These are phyloP conservation scores for Drosophila lutescens DNA, from an alignment of 2,888 invertebrate species.

Conservation along the genomic window DNA sequence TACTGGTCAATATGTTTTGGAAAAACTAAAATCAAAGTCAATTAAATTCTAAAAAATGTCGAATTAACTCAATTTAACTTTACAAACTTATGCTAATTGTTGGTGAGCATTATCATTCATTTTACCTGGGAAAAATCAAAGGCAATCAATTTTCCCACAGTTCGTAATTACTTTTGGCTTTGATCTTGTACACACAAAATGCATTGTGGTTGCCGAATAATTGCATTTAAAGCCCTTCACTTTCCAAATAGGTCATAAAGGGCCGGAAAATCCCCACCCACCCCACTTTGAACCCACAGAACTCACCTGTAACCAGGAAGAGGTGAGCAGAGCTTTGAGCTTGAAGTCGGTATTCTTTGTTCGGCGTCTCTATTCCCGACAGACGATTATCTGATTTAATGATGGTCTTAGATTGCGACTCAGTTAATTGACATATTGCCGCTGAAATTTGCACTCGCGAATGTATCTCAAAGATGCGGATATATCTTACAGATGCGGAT, in stretches of 20 bases:
- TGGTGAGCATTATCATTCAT: background rate
- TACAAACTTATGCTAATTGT: no score
- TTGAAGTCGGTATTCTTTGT: background rate
- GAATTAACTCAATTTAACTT: no score
- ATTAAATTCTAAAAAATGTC: no score
- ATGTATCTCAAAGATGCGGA: constrained; percentile 14
- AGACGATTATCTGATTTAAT: background rate
- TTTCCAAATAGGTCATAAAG: constrained; percentile 46
- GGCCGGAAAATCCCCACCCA: background rate
- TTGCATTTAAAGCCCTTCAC: constrained; percentile 37
- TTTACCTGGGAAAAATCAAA: background rate
- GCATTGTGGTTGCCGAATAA: constrained; percentile 33
- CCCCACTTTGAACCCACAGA: background rate
- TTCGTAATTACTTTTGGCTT: constrained; percentile 4
- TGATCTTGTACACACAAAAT: constrained; percentile 2
- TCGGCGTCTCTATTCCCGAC: background rate
- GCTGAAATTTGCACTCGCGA: constrained; percentile 36
- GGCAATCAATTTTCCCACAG: background rate
- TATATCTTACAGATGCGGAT: constrained; percentile 14
- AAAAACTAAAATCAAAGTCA: no score
- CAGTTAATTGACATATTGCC: constrained; percentile 37
- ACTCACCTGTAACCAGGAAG: constrained; percentile 43
- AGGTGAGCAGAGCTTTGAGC: constrained; percentile 33
- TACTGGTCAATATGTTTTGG: no score
- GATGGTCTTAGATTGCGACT: constrained; percentile 1